Conservation (phyloP, 2,888 invertebrate genomes). For the Ischnus inquisitorius region DNA sequence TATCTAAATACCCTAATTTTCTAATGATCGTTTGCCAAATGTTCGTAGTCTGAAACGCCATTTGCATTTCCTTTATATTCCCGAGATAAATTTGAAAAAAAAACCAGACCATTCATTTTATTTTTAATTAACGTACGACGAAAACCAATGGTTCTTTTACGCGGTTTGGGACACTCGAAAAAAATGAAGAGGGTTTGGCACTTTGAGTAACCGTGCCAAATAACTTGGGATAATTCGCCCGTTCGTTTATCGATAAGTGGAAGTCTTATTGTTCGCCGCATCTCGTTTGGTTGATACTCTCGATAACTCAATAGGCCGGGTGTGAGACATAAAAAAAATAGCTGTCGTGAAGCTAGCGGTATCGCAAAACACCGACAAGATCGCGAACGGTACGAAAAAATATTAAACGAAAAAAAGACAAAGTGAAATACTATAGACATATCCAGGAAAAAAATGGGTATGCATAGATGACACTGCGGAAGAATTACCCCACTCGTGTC, state of each 20-base stretch:
- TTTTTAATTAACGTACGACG: too few relatives aligned
- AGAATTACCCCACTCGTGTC: constrained; percentile 4
- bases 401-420: neutral
- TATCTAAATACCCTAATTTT: neutral
- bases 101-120: too few relatives aligned
- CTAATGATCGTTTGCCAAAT: neutral
- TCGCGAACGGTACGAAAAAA: neutral
- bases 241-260: constrained; percentile 39
- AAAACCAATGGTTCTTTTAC: neutral
- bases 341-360: neutral
- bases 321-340: neutral
- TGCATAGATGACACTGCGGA: neutral
- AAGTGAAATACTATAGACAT: neutral
- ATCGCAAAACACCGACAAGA: neutral
- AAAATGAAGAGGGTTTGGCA: neutral
- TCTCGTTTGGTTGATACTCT: constrained; percentile 12
- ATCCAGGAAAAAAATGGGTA: neutral
- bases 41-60: neutral
- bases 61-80: neutral
- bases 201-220: constrained; percentile 36
- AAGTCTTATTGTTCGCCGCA: neutral
- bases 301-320: constrained; percentile 1
- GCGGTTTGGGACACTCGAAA: neutral
- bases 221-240: constrained; percentile 27
- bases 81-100: neutral